Conservation (phyloP, 2,113 vertebrate genomes). For the Rhinichthys klamathensis region DNA sequence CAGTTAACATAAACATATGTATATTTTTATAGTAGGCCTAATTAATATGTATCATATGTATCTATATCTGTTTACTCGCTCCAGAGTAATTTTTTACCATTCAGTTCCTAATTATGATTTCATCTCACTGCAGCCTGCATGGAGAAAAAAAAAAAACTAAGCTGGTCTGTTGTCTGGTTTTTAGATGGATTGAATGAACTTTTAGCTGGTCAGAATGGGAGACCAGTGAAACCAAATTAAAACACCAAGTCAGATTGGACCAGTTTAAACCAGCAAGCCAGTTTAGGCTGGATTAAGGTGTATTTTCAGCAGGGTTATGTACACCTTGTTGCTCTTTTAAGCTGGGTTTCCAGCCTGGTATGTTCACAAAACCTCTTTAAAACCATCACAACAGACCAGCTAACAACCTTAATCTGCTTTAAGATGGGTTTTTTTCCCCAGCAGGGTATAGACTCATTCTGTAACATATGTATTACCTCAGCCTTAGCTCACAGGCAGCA, state of each 20-base stretch:
- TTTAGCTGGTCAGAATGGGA: neutral
- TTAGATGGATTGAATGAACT: neutral
- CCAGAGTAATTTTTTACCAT: neutral
- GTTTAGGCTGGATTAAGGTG: neutral
- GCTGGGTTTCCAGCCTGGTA: neutral
- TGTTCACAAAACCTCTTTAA: neutral
- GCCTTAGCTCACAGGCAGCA: conserved; percentile 2
- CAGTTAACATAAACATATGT: neutral
- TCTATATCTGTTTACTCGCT: neutral
- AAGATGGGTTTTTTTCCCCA: neutral
- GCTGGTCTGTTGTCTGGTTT: neutral
- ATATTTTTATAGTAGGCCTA: too few relatives aligned
- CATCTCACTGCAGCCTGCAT: neutral
- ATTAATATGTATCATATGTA: neutral
- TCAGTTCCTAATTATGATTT: neutral
- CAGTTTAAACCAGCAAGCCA: neutral
- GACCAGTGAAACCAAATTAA: neutral
- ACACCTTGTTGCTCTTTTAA: neutral
- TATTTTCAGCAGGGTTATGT: neutral
- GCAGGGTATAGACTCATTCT: neutral
- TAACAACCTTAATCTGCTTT: neutral
- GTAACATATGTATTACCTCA: conserved; percentile 25
- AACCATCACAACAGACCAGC: neutral
- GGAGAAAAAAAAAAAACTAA: neutral
- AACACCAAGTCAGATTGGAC: neutral